A percentile compares a stretch with the other conserved stretches of the same genome.
Evolutionary conservation across 2,113 vertebrate species (phyloP).

Genomic region (Gopherus evgoodei): DNA sequence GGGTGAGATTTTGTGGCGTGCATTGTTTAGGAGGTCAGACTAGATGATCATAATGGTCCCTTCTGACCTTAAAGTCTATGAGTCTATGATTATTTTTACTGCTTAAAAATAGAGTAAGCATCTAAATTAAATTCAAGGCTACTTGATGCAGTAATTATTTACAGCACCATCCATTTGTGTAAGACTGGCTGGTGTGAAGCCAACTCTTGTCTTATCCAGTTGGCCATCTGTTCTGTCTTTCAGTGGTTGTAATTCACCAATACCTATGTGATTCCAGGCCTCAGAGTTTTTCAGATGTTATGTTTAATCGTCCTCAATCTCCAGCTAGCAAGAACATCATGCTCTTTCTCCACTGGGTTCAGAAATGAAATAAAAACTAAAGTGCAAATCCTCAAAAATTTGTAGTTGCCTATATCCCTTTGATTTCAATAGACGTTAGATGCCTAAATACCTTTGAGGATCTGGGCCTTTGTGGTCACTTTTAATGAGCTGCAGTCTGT

Average conservation of each 20-base stretch:
- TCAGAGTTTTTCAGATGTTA: background rate
- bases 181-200: constrained; percentile 12
- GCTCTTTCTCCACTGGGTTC: background rate
- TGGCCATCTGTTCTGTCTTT: constrained; percentile 47
- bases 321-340: background rate
- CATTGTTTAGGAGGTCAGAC: no score
- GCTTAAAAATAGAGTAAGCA: constrained; percentile 51
- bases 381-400: background rate
- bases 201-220: constrained; percentile 15
- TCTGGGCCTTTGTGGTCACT: background rate
- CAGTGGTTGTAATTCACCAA: background rate
- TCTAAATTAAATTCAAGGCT: constrained; percentile 55
- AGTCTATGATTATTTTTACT: constrained; percentile 35
- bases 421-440: background rate
- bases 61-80: no score
- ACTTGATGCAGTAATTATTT: constrained; percentile 65
- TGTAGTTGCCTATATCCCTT: background rate
- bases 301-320: background rate
- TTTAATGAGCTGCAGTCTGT: background rate
- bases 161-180: constrained; percentile 57
- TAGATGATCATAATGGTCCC: no score
- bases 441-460: background rate
- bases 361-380: background rate
- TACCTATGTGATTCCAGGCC: constrained; percentile 22
- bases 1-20: no score